These are phyloP conservation scores for Andrena camellia DNA, from an alignment of 2,888 invertebrate species.

Conservation along the genomic window DNA sequence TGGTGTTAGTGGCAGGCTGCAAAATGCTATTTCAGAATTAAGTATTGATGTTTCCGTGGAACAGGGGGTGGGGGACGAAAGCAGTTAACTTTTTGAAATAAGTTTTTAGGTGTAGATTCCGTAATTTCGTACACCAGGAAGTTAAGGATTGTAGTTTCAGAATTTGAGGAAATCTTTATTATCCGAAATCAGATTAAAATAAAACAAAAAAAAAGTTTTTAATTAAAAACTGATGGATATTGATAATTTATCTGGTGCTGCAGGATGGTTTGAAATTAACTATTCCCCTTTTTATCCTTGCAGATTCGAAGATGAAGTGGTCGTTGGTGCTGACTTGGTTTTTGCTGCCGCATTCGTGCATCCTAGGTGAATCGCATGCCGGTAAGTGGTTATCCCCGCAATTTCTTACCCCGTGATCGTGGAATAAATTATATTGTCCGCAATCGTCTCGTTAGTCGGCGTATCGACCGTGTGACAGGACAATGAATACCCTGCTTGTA, in stretches of 20 bases:
- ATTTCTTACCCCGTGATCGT: conserved; percentile 37
- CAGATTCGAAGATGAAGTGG: conserved; percentile 82
- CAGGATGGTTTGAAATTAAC: background rate
- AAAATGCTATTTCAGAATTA: too few relatives aligned
- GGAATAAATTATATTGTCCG: conserved; percentile 48
- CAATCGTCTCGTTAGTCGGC: conserved; percentile 48
- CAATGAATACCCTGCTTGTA: conserved; percentile 34
- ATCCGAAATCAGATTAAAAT: too few relatives aligned
- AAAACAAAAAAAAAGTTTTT: too few relatives aligned
- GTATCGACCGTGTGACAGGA: conserved; percentile 43
- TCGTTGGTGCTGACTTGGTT: conserved; percentile 79
- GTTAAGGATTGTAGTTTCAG: too few relatives aligned
- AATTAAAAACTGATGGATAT: background rate
- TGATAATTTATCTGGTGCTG: background rate
- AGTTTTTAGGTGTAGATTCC: too few relatives aligned
- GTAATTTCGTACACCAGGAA: too few relatives aligned
- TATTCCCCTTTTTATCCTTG: conserved; percentile 35
- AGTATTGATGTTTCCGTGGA: too few relatives aligned
- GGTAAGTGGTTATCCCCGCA: conserved; percentile 73
- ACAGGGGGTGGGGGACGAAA: too few relatives aligned
- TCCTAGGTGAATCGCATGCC: conserved; percentile 76
- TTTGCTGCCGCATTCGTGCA: conserved; percentile 78
- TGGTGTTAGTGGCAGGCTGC: too few relatives aligned
- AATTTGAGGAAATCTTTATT: too few relatives aligned
- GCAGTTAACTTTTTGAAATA: too few relatives aligned